phyloP scores from a whole-genome alignment of 2,113 vertebrate genomes.

The Brevimyrus niger region DNA sequence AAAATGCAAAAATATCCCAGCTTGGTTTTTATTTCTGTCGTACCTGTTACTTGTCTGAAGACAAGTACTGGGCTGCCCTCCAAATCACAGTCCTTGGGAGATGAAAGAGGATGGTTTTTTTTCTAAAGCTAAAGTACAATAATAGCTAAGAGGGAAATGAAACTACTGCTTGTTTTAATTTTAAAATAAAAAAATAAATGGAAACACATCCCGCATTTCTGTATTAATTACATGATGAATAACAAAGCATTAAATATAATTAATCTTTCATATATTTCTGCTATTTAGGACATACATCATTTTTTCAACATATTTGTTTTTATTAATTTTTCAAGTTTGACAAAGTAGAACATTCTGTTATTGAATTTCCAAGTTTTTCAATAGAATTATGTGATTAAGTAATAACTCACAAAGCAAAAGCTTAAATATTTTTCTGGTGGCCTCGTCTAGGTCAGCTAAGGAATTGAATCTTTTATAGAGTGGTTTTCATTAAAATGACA shows the following conservation, averaged over 20 bases:
- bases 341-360: not conserved
- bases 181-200: not conserved
- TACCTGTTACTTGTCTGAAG: not conserved
- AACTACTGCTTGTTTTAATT: not conserved
- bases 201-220: not conserved
- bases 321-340: not conserved
- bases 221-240: not conserved
- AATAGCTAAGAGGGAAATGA: not conserved
- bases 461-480: not conserved
- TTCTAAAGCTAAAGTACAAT: not conserved
- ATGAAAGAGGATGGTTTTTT: not conserved
- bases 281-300: not conserved
- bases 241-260: not conserved
- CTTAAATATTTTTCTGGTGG: not conserved
- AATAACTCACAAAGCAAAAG: not conserved
- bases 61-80: slow-evolving; percentile 6
- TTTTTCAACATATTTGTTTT: not conserved
- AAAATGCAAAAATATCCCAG: not conserved
- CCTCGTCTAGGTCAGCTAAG: not conserved
- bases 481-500: not conserved
- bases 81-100: slow-evolving; percentile 2
- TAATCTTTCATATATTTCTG: not conserved
- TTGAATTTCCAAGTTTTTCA: not conserved
- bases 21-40: not conserved
- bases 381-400: not conserved